A percentile compares a stretch with the other conserved stretches of the same genome.
Evolutionary conservation across 2,888 invertebrate genomes (phyloP).

Genomic region (Diploptera punctata): DNA sequence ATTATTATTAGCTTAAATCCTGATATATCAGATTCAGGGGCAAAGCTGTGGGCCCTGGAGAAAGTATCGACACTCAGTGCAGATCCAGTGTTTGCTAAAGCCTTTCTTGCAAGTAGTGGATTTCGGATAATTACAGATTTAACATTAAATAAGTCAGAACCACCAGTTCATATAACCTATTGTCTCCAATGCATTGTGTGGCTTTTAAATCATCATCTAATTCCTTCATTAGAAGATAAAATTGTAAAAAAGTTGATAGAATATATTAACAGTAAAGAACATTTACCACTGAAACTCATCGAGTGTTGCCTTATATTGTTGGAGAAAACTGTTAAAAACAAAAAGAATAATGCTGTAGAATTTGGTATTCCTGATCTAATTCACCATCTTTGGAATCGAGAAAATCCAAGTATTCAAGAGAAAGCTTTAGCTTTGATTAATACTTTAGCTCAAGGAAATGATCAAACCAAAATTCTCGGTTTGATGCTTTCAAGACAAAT

Average conservation of each 20-base stretch:
- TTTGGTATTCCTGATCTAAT: conserved; percentile 22
- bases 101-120: conserved; percentile 24
- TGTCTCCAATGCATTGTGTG: conserved; percentile 28
- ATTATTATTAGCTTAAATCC: not conserved
- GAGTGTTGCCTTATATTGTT: conserved; percentile 25
- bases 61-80: conserved; percentile 21
- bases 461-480: not conserved
- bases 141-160: conserved; percentile 5
- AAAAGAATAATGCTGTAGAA: not conserved
- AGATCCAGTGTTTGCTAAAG: conserved; percentile 35
- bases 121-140: conserved; percentile 6
- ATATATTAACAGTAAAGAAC: conserved; percentile 18
- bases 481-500: conserved; percentile 26
- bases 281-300: not conserved
- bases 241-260: conserved; percentile 25
- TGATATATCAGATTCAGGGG: not conserved
- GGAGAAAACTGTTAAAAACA: conserved; percentile 4
- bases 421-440: conserved; percentile 34
- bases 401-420: conserved; percentile 32
- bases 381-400: conserved; percentile 31
- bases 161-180: not conserved
- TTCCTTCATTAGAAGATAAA: not conserved
- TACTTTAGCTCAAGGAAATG: conserved; percentile 19
- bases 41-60: conserved; percentile 34
- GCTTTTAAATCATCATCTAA: conserved; percentile 23